These are phyloP conservation scores for Drosophila ficusphila DNA, from an alignment of 1,140 invertebrate genomes.

Conservation along the genomic window DNA sequence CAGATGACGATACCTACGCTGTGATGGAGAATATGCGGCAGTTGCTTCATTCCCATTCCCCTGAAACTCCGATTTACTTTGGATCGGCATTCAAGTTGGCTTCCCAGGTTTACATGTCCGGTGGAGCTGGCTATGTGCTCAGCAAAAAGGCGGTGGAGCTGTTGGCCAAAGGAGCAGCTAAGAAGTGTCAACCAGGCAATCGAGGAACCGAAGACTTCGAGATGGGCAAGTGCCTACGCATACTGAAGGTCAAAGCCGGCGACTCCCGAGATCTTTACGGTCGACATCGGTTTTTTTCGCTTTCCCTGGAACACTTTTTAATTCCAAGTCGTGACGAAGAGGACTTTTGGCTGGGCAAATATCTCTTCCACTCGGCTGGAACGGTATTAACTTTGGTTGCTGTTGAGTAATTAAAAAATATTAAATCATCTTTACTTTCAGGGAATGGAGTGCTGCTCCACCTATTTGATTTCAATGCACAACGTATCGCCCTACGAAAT, in stretches of 20 bases:
- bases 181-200: slow-evolving; percentile 88
- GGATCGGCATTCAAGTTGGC: slow-evolving; percentile 92
- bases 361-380: slow-evolving; percentile 3
- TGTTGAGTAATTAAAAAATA: not conserved
- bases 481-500: slow-evolving; percentile 93
- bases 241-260: slow-evolving; percentile 92
- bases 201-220: slow-evolving; percentile 95
- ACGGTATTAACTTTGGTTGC: slow-evolving; percentile 5
- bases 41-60: slow-evolving; percentile 90
- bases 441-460: slow-evolving; percentile 94
- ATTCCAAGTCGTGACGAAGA: slow-evolving; percentile 11
- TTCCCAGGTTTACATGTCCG: slow-evolving; percentile 96
- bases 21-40: slow-evolving; percentile 95
- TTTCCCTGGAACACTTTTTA: slow-evolving; percentile 18
- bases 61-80: slow-evolving; percentile 91
- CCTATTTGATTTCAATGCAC: slow-evolving; percentile 94
- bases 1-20: slow-evolving; percentile 98
- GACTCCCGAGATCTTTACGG: slow-evolving; percentile 95
- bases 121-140: slow-evolving; percentile 96
- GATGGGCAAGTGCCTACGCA: slow-evolving; percentile 95
- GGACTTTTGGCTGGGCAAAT: slow-evolving; percentile 30
- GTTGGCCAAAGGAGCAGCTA: slow-evolving; percentile 89
- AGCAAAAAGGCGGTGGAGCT: slow-evolving; percentile 89
- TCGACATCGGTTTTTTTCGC: slow-evolving; percentile 83
- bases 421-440: slow-evolving; percentile 84